These are phyloP conservation scores for Caerostris extrusa DNA, from an alignment of 1,140 invertebrate species.

Conservation along the genomic window DNA sequence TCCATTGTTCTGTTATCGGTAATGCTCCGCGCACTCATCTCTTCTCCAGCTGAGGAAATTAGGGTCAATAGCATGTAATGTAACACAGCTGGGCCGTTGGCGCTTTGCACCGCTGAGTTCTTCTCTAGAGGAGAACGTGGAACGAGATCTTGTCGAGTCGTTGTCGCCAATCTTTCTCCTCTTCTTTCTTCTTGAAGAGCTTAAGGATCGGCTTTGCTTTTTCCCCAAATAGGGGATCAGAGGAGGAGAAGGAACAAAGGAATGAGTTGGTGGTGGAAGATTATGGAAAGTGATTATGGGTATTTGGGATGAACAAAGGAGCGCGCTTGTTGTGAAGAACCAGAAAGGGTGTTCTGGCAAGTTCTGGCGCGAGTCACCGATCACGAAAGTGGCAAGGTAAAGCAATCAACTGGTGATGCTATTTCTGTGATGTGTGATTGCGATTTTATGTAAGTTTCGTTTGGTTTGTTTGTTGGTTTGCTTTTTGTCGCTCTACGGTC, in stretches of 20 bases:
- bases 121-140: not conserved
- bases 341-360: not conserved
- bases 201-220: not conserved
- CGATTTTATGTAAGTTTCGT: not conserved
- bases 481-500: too few species aligned
- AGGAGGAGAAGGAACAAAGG: not conserved
- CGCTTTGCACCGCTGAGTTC: not conserved
- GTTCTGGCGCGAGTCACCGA: not conserved
- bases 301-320: not conserved
- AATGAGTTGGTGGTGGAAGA: not conserved
- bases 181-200: not conserved
- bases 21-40: conserved; percentile 37
- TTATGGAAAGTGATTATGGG: not conserved
- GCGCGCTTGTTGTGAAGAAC: not conserved
- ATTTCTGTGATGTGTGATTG: not conserved
- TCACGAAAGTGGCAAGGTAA: not conserved
- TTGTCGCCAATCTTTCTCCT: not conserved
- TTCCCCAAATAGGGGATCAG: not conserved
- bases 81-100: conserved; percentile 3
- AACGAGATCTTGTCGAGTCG: not conserved
- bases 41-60: conserved; percentile 48
- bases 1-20: conserved; percentile 51
- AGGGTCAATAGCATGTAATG: conserved; percentile 72
- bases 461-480: too few species aligned
- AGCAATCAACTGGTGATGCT: not conserved